phyloP scores from a whole-genome alignment of 2,888 invertebrate genomes.

The Idaea straminata region DNA sequence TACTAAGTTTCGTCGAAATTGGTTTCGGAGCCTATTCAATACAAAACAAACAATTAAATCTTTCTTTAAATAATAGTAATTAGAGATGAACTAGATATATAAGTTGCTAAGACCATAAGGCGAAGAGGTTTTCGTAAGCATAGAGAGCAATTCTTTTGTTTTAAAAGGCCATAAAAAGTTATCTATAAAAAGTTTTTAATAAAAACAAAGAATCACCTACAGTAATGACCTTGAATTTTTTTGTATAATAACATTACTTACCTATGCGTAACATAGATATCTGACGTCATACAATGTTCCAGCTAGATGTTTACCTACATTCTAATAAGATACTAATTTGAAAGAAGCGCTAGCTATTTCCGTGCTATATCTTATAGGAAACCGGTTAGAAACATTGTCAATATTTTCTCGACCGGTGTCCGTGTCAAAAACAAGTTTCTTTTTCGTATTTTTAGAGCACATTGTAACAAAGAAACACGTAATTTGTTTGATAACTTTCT shows the following conservation, averaged over 20 bases:
- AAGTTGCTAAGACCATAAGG: background rate
- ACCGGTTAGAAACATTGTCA: background rate
- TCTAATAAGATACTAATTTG: background rate
- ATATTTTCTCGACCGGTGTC: background rate
- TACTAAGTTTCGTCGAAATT: too few species aligned
- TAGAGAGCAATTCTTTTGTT: too few species aligned
- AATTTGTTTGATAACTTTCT: constrained; percentile 40
- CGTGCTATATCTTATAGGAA: background rate
- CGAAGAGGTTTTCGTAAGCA: background rate
- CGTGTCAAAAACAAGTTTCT: constrained; percentile 10
- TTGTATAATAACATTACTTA: constrained; percentile 49
- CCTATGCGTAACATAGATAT: constrained; percentile 13
- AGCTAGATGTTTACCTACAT: constrained; percentile 5
- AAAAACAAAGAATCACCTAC: constrained; percentile 1
- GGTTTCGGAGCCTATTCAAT: background rate
- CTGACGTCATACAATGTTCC: constrained; percentile 33
- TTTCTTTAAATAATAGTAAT: background rate
- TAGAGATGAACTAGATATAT: background rate
- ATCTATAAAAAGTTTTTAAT: background rate
- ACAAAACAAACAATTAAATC: background rate
- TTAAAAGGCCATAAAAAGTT: too few species aligned
- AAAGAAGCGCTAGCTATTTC: background rate
- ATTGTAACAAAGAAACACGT: constrained; percentile 30
- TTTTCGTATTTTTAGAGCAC: constrained; percentile 6
- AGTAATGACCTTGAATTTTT: constrained; percentile 49